Evolutionary conservation across 2,797 vertebrate genomes (phyloP), one percentile per base, ranked within the genome.

Genomic region (Oreochromis grahami): DNA sequence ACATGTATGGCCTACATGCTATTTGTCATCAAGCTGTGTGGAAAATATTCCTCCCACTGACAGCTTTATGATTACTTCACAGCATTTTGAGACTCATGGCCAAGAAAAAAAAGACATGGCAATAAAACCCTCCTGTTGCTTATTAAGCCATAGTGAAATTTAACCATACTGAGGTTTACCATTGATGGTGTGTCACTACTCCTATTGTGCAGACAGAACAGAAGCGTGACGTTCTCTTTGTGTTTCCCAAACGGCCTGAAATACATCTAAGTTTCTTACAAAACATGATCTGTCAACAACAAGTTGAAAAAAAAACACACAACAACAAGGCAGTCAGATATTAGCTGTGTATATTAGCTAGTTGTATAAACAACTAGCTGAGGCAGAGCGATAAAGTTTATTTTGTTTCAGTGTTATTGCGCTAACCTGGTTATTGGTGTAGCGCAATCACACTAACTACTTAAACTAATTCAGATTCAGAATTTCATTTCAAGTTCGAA

Each of bases 61-160:
- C 94, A 94, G 92, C 63, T 95, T 95, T 94, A 95, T 87, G 85
- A 87, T 65, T 43, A 84, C 87, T 94, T 94, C 89, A 94, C 85
- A 94, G 88, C 77, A 86, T 92, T 91, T 89, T 84, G 24, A 88
- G 78, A 86, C 78, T 84, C 84, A 82, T 76, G 50, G 88, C 93
- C 84, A 91, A 90, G 87, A 88, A 87, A 88, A 89, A 82, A 89
- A 86, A 87, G 74, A 87, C 85, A 91, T 89, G 84, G 90, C 87
- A 85, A 87, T 92, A 93, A 95, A 95, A 92, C 43, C 32, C 79
- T 93, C 85, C 87, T 92, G 91, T 89, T 92, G 88, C 82, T 79
- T 86, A 88, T 92, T 91, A 91, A 89, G 81, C 17, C 63, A 34
- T 36, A 83, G 86, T 91, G 88, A 91, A 90, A 88, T 84, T 32